Evolutionary conservation across 2,797 vertebrate genomes (phyloP), one percentile per base, ranked within the genome.

Genomic region (Petrocephalus sullivani): DNA sequence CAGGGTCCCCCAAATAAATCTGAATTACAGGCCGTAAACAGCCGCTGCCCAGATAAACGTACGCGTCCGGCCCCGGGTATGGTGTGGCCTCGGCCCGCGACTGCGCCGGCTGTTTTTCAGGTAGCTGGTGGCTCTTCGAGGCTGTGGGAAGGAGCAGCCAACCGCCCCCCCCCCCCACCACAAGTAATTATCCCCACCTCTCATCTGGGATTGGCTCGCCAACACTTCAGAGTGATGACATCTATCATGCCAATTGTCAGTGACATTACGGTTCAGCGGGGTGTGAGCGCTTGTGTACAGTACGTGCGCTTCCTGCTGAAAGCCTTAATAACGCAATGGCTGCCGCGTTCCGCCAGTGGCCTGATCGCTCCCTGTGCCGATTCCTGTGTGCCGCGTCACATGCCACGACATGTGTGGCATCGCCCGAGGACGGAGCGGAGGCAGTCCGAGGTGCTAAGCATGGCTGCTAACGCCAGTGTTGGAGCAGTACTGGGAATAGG

Each of bases 1-100:
- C 93, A 94, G 94, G 94, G 95, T 95, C 95, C 95, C 95, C 95
- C 95, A 96, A 94, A 95, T 95, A 95, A 95, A 96, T 96, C 95
- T 93, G 95, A 95, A 96, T 96, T 95, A 96, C 92, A 93, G 94
- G 92, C 92, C 91, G 93, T 95, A 95, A 96, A 95, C 93, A 94
- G 94, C 89, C 91, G 93, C 90, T 94, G 91, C 92, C 92, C 92
- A 90, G 88, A 85, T 82, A 64, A 60, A 7, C 46, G 71, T 46
- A n/a, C 23, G 46, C 21, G 60, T 46, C 56, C 23, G 58, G 49
- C 28, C 28, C 23, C 37, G 0, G 28, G 23, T 64, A 33, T 49
- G 53, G 51, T 23, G 53, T 67, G 23, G 64, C 83, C 33, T 46
- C 84, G 41, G 23, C 85, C 61, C 56, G 2, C 41, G 41, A 19